Conservation (phyloP, 1,140 invertebrate species). For the Habropoda laboriosa region DNA sequence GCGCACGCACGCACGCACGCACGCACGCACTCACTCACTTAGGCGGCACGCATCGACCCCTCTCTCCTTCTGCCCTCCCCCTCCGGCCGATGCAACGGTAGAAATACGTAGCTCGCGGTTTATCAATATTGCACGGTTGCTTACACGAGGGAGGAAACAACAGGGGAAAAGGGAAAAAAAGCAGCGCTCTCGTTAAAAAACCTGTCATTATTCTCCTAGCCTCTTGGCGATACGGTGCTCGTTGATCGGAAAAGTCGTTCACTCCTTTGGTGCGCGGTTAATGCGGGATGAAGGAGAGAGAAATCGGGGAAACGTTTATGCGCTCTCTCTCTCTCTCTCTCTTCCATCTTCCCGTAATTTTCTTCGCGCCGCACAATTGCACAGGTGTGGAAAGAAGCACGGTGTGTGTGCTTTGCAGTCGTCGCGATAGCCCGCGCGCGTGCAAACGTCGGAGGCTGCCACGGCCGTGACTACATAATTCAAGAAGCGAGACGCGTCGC, state of each 20-base stretch:
- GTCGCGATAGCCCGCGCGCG: neutral
- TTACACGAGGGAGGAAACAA: conserved; percentile 52
- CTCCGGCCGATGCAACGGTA: conserved; percentile 54
- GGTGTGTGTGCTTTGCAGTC: neutral
- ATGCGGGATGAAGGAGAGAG: conserved; percentile 35
- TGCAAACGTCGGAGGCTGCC: neutral
- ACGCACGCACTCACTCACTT: conserved; percentile 17
- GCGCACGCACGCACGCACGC: neutral
- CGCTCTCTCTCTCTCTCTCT: neutral
- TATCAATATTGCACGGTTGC: conserved; percentile 68
- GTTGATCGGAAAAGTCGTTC: conserved; percentile 62
- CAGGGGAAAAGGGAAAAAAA: conserved; percentile 18
- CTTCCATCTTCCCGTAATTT: conserved; percentile 34
- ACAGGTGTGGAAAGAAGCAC: neutral
- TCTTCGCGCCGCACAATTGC: conserved; percentile 14
- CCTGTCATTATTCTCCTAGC: conserved; percentile 64
- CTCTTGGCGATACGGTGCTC: conserved; percentile 50
- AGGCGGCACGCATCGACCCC: conserved; percentile 15
- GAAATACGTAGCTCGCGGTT: conserved; percentile 66
- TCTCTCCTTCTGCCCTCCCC: neutral
- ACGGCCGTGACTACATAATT: conserved; percentile 54
- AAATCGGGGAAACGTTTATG: conserved; percentile 2
- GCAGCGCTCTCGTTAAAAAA: conserved; percentile 62
- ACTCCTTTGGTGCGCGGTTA: conserved; percentile 50
- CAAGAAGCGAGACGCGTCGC: conserved; percentile 52